These are phyloP conservation scores for Agelaius tricolor DNA, from an alignment of 2,113 vertebrate genomes.

Conservation along the genomic window DNA sequence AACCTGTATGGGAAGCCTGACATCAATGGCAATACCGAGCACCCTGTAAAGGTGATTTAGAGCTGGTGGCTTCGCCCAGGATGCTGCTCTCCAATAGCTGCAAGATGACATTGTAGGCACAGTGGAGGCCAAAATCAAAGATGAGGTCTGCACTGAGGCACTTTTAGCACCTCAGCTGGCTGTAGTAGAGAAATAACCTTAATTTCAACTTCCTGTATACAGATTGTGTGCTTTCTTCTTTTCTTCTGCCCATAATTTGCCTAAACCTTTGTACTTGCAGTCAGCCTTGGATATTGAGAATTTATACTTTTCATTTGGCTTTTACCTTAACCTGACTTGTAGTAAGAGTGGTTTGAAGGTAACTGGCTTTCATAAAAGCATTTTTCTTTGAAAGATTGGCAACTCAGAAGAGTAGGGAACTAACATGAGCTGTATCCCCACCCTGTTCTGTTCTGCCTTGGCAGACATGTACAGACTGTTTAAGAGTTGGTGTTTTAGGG, in stretches of 20 bases:
- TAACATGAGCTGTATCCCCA: neutral
- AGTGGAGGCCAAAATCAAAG: neutral
- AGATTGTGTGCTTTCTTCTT: neutral
- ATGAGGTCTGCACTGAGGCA: neutral
- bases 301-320: neutral
- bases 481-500: neutral
- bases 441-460: neutral
- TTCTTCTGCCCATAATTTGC: neutral
- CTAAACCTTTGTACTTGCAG: neutral
- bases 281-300: neutral
- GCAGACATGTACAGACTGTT: neutral
- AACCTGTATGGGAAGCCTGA: neutral
- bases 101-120: neutral
- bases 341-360: neutral
- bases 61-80: fast-evolving
- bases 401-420: neutral
- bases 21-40: fast-evolving
- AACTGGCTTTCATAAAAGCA: neutral
- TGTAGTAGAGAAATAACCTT: neutral
- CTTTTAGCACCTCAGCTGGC: neutral
- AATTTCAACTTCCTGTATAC: neutral
- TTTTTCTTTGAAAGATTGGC: neutral
- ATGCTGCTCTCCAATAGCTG: neutral
- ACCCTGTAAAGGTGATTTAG: neutral
- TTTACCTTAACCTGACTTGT: neutral